Percentiles rank a stretch among this genome's conserved stretches.
Conservation (phyloP, 2,113 vertebrate genomes). For the Empidonax alnorum region DNA sequence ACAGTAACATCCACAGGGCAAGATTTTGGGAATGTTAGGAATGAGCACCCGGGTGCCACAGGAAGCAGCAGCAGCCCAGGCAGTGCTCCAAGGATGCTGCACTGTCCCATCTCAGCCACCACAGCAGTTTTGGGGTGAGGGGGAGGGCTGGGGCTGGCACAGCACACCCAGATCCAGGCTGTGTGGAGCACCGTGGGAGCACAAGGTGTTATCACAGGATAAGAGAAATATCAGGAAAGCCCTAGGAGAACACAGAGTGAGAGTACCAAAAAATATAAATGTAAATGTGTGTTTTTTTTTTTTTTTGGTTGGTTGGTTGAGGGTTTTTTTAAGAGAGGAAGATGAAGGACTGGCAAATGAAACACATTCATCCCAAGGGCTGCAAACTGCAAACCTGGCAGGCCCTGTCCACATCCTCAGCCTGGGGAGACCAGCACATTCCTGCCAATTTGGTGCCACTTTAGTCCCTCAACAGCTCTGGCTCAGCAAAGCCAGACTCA, state of each 20-base stretch:
- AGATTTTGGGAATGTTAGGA: not conserved
- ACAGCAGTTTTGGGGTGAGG: rapidly evolving
- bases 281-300: too few relatives aligned
- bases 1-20: not conserved
- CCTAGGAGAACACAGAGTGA: not conserved
- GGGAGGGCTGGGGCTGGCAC: not conserved
- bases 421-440: not conserved
- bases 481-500: not conserved
- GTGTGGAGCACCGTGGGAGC: not conserved
- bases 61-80: not conserved
- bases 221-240: not conserved
- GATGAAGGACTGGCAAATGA: not conserved
- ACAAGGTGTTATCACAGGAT: not conserved
- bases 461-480: not conserved
- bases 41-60: rapidly evolving
- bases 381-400: not conserved
- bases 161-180: not conserved
- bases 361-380: not conserved
- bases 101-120: not conserved
- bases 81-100: not conserved
- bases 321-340: not conserved
- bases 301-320: not conserved
- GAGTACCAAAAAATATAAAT: not conserved
- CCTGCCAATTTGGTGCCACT: not conserved
- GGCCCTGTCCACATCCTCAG: not conserved